Conservation (phyloP, 2,797 vertebrate species). For the Pseudocheirus occidentalis region DNA sequence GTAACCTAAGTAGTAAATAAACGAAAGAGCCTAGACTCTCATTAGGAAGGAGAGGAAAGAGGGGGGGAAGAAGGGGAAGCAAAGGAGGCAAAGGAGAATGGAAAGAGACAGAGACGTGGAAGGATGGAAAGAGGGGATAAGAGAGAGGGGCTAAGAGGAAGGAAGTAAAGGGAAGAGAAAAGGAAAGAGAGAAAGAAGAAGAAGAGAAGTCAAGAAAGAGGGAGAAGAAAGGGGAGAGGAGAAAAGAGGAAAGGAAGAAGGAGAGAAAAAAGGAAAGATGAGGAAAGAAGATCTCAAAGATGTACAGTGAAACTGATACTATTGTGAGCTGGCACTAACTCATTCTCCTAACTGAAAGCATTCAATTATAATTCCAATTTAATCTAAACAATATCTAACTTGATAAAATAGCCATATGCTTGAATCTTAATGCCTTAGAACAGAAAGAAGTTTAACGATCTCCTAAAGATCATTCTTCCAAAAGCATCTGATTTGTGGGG, state of each 20-base stretch:
- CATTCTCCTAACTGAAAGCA: conserved; percentile 57
- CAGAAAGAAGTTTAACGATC: conserved; percentile 54
- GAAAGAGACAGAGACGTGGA: too few relatives aligned
- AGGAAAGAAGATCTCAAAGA: background rate
- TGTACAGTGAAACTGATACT: background rate
- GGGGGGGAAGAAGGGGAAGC: too few relatives aligned
- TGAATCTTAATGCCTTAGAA: conserved; percentile 54
- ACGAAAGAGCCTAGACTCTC: background rate
- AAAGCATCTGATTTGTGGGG: background rate
- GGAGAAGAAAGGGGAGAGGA: background rate
- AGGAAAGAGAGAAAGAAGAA: background rate
- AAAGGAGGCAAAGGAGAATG: background rate
- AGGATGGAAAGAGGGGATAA: background rate
- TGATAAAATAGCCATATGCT: conserved; percentile 50
- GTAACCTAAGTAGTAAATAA: background rate
- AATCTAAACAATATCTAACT: conserved; percentile 63
- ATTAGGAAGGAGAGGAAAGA: background rate
- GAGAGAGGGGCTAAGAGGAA: background rate
- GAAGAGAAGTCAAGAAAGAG: background rate
- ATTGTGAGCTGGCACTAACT: conserved; percentile 11
- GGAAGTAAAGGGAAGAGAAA: background rate
- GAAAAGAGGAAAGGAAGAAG: too few relatives aligned
- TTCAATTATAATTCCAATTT: conserved; percentile 51
- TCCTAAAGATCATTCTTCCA: conserved; percentile 35
- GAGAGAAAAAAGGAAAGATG: background rate